phyloP scores from a whole-genome alignment of 2,797 vertebrate genomes.

The Sebastes elongatus region DNA sequence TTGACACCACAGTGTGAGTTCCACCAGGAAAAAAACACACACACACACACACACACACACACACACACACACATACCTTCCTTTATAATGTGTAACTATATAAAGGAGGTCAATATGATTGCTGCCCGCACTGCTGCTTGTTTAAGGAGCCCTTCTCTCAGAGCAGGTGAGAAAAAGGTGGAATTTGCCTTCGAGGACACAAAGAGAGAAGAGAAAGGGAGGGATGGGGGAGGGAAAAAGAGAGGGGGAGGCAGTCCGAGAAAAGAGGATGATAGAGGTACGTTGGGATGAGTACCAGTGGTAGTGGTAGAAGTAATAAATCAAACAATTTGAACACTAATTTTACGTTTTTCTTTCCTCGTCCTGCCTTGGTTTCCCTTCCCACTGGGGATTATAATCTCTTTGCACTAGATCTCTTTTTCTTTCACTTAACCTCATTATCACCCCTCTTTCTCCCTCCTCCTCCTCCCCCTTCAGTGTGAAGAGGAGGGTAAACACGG shows the following conservation, averaged over 20 bases:
- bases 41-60: not conserved
- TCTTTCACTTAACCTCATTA: conserved; percentile 8
- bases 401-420: not conserved
- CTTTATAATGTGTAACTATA: not conserved
- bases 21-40: not conserved
- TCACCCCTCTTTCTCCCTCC: not conserved
- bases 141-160: conserved; percentile 16
- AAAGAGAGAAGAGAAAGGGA: not conserved
- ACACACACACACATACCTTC: not conserved
- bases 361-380: not conserved
- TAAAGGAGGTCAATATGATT: not conserved
- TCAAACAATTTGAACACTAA: not conserved
- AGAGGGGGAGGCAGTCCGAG: not conserved
- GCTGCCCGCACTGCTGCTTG: not conserved
- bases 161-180: conserved; percentile 65
- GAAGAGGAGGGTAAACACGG: conserved; percentile 39
- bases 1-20: conserved; percentile 52
- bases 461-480: not conserved
- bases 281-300: not conserved
- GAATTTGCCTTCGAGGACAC: conserved; percentile 48
- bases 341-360: too few relatives aligned
- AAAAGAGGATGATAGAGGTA: not conserved
- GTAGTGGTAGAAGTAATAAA: not conserved
- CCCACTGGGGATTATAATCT: not conserved
- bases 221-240: not conserved